A percentile compares a stretch with the other conserved stretches of the same genome.
phyloP scores from a whole-genome alignment of 2,888 invertebrate species.

The Ormyrus labotus region DNA sequence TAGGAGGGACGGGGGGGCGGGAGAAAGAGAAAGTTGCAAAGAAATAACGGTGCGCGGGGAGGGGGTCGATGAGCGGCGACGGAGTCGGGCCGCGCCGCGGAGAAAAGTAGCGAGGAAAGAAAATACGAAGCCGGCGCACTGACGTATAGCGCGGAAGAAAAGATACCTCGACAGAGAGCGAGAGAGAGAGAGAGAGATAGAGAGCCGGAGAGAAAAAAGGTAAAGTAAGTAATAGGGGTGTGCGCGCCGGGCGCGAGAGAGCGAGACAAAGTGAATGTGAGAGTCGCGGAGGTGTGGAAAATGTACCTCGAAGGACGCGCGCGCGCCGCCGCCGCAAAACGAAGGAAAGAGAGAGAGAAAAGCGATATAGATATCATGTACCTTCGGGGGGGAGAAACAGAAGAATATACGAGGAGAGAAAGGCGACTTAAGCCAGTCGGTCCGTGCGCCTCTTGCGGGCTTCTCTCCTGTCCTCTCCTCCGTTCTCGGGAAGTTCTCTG shows the following conservation, averaged over 20 bases:
- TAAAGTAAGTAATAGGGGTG: background rate
- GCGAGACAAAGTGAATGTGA: slow-evolving; percentile 45
- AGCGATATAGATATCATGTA: slow-evolving; percentile 35
- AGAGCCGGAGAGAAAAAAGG: background rate
- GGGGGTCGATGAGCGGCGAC: slow-evolving; percentile 47
- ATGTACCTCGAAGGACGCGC: slow-evolving; percentile 23
- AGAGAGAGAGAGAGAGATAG: background rate
- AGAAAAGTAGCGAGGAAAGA: background rate
- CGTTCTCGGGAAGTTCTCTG: slow-evolving; percentile 7
- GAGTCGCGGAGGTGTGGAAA: slow-evolving; percentile 35
- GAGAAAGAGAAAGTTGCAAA: slow-evolving; percentile 55
- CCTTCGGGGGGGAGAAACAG: background rate
- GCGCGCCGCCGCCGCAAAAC: too few relatives aligned
- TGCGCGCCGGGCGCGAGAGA: background rate
- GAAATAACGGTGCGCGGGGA: background rate
- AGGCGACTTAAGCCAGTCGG: slow-evolving; percentile 21
- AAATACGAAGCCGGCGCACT: background rate
- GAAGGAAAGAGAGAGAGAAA: slow-evolving; percentile 6
- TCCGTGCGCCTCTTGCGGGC: slow-evolving; percentile 19
- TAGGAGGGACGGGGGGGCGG: background rate
- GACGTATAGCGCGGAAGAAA: slow-evolving; percentile 1
- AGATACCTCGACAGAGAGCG: background rate
- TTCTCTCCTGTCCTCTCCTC: slow-evolving; percentile 7
- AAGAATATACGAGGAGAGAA: slow-evolving; percentile 28
- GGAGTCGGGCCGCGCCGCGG: too few relatives aligned